Base-by-base conservation (phyloP, 1,140 invertebrate genomes). In the Solenopsis invicta region DNA sequence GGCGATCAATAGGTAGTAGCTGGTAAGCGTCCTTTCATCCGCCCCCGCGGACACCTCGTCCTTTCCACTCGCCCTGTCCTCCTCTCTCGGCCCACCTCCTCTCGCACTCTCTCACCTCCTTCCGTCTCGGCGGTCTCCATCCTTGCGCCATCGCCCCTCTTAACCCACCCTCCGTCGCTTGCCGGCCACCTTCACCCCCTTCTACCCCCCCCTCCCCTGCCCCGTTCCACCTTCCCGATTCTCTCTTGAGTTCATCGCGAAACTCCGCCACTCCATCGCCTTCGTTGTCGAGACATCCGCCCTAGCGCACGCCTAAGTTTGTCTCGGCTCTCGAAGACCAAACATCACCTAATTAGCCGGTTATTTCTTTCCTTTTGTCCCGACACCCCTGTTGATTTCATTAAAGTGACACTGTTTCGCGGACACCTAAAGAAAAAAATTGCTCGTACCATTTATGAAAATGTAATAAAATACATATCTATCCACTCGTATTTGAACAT, bases 1-100 rank as follows among this genome's bases (percentile, higher is more conserved):
- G 94, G 93, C 94, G 95, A 95, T 95, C 94, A 95, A 95, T 95
- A 95, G 95, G 94, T 95, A 95, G 94, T 95, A 95, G 94, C 94
- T 95, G 94, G 95, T 95, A 94, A 95, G 94, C 94, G 94, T 95
- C 93, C 95, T 95, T 95, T 94, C 94, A 95, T 95, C 94, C 93
- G 91, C 92, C 94, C 93, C 94, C 92, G 91, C 93, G 87, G 67
- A 87, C 87, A 91, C 93, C 91, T 92, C 92, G 92, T 93, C 90
- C 91, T 94, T 93, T 94, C 92, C 92, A 91, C 93, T 93, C 92
- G 88, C 91, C 87, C 91, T 89, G 69, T 90, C 72, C 87, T 72
- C 78, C 86, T 87, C 89, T 85, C 88, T 34, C 91, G 88, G 71
- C 90, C 69, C 87, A 77, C 86, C 86, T 87, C 88, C 85, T 88